Conservation (phyloP, 2,113 vertebrate species). For the Mobula hypostoma region DNA sequence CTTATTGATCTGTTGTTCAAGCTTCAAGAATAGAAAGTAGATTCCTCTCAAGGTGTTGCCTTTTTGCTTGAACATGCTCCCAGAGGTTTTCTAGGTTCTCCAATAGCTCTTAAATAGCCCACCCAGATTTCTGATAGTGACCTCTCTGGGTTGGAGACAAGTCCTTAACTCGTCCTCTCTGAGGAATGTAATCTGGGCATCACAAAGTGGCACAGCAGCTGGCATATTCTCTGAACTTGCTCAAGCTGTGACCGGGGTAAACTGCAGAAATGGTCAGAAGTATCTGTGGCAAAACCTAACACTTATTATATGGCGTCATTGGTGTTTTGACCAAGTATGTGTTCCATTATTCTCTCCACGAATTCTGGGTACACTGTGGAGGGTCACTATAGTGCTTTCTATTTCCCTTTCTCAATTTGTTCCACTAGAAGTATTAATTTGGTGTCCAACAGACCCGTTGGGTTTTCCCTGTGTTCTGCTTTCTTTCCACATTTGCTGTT, state of each 20-base stretch:
- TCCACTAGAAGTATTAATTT: background rate
- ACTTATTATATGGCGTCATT: background rate
- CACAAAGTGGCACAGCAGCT: slow-evolving; percentile 46
- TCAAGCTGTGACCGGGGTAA: background rate
- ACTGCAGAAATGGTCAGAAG: background rate
- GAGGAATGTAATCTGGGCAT: slow-evolving; percentile 41
- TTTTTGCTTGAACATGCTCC: background rate
- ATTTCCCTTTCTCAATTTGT: background rate
- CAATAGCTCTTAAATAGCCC: background rate
- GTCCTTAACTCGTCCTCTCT: background rate
- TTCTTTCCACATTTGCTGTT: background rate
- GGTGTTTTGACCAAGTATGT: background rate
- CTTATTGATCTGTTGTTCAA: background rate
- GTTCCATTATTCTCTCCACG: background rate
- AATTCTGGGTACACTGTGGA: background rate
- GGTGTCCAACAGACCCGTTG: slow-evolving; percentile 10
- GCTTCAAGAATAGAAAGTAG: background rate
- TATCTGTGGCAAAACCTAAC: background rate
- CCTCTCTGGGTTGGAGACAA: background rate
- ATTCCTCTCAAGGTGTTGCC: background rate
- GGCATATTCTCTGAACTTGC: background rate
- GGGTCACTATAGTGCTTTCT: background rate
- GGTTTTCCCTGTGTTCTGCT: slow-evolving; percentile 39
- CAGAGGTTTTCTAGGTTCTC: background rate
- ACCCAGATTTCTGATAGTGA: background rate